These are phyloP conservation scores for Lysandra bellargus DNA, from an alignment of 2,888 invertebrate genomes.

Conservation along the genomic window DNA sequence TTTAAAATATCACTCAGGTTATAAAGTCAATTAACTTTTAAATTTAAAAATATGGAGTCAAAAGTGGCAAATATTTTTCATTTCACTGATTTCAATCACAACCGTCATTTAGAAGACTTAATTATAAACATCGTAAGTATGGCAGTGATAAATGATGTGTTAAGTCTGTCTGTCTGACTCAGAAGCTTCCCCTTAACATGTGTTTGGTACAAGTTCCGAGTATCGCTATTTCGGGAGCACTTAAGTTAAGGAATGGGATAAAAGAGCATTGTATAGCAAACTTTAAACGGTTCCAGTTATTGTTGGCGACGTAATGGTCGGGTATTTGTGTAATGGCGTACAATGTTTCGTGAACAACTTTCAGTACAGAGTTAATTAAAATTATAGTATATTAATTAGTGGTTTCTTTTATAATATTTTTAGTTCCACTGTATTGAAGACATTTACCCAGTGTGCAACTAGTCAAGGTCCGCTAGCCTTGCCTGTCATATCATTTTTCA, in stretches of 20 bases:
- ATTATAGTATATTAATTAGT: neutral
- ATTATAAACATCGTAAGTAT: constrained; percentile 29
- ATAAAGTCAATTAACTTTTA: neutral
- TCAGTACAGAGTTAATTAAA: neutral
- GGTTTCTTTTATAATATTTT: neutral
- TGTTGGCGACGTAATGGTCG: constrained; percentile 6
- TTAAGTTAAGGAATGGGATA: constrained; percentile 30
- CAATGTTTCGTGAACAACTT: neutral
- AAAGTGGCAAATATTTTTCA: neutral
- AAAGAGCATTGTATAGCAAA: constrained; percentile 23
- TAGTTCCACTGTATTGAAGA: too few species aligned
- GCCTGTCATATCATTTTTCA: too few species aligned
- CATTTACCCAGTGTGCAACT: too few species aligned
- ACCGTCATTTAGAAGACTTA: neutral
- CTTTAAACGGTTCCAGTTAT: constrained; percentile 10
- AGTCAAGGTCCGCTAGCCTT: too few species aligned
- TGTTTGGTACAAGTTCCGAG: constrained; percentile 42
- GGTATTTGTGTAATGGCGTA: neutral
- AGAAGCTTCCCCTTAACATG: constrained; percentile 46
- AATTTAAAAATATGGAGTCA: neutral
- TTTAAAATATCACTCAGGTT: neutral
- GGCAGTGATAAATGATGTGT: constrained; percentile 57
- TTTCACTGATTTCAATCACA: neutral
- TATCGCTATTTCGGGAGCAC: constrained; percentile 34
- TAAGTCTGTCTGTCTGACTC: constrained; percentile 62